Evolutionary conservation across 2,888 invertebrate species (phyloP).

Genomic region (Eupithecia tripunctaria): DNA sequence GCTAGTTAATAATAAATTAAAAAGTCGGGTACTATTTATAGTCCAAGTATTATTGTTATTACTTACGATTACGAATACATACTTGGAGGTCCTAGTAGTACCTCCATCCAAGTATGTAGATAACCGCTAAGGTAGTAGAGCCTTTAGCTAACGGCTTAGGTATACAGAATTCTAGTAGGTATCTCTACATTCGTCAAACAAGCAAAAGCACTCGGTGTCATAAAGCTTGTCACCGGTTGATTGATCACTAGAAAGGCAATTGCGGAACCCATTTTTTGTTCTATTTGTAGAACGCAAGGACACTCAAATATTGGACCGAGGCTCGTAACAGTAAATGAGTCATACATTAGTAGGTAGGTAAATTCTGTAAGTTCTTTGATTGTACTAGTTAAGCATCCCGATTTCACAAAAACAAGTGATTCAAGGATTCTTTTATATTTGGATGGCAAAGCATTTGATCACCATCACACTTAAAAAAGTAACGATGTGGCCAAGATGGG

Average conservation of each 20-base stretch:
- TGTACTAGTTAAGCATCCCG: neutral
- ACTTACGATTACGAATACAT: too few relatives aligned
- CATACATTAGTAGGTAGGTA: neutral
- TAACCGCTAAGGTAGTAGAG: neutral
- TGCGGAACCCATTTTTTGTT: neutral
- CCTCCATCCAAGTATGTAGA: too few relatives aligned
- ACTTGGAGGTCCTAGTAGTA: too few relatives aligned
- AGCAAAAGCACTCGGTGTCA: constrained; percentile 7
- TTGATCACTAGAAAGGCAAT: constrained; percentile 28
- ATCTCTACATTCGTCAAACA: neutral
- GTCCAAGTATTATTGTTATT: too few relatives aligned
- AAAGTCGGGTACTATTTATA: too few relatives aligned
- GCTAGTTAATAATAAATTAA: too few relatives aligned
- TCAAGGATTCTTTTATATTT: too few relatives aligned
- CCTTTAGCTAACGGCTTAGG: neutral
- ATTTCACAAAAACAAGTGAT: neutral
- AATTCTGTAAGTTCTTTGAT: neutral
- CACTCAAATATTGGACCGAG: constrained; percentile 9
- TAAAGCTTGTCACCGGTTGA: constrained; percentile 17
- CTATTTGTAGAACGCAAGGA: constrained; percentile 25
- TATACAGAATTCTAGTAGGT: neutral
- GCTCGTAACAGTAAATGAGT: neutral
- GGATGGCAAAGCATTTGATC: too few relatives aligned
- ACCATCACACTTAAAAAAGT: too few relatives aligned
- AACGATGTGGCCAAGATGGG: too few relatives aligned